A percentile compares a stretch with the other conserved stretches of the same genome.
Conservation (phyloP, 2,113 vertebrate genomes). For the Corythornis cristatus region DNA sequence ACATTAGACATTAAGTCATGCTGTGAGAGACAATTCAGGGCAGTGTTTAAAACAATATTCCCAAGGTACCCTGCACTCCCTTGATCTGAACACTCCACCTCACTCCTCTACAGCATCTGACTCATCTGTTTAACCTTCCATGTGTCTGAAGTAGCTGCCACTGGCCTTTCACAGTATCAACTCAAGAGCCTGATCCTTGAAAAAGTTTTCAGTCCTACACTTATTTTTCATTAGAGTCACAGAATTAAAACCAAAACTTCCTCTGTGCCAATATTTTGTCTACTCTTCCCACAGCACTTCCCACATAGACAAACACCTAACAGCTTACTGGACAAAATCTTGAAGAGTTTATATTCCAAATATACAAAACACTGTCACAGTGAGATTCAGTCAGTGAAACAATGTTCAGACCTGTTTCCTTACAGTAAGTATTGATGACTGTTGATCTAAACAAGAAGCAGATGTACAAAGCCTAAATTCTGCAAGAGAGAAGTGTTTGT, state of each 20-base stretch:
- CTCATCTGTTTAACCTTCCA: background rate
- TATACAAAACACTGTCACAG: background rate
- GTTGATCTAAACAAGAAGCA: background rate
- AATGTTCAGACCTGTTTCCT: background rate
- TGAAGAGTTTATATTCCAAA: background rate
- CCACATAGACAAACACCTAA: background rate
- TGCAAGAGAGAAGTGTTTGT: accelerated
- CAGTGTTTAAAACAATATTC: background rate
- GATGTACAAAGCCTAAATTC: background rate
- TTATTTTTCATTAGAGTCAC: background rate
- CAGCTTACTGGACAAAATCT: background rate
- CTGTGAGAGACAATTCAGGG: background rate
- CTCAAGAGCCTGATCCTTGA: background rate
- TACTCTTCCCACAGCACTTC: background rate
- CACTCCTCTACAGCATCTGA: background rate
- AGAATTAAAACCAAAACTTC: background rate
- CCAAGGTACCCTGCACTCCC: background rate
- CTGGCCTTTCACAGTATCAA: background rate
- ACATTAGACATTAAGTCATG: background rate
- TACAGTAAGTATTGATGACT: background rate
- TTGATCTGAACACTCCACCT: background rate
- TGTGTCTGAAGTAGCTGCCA: background rate
- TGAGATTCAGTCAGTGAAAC: background rate
- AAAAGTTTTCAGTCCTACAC: background rate
- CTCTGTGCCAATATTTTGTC: background rate